phyloP scores from a whole-genome alignment of 2,888 invertebrate genomes.

The Sarcophaga caerulescens region DNA sequence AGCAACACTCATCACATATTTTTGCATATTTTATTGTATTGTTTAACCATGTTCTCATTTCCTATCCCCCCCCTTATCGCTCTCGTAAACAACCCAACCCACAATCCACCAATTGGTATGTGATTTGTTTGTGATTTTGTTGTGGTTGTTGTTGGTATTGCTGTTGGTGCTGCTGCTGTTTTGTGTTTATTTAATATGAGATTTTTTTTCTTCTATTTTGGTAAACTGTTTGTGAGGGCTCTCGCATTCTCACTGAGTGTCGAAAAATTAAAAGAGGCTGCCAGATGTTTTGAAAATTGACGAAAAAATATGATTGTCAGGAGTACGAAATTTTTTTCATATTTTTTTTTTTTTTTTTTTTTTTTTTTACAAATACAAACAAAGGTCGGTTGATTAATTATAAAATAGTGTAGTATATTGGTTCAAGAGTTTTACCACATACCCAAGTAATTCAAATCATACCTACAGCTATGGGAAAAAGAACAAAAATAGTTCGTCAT shows the following conservation, averaged over 20 bases:
- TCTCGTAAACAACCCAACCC: background rate
- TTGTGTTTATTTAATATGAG: background rate
- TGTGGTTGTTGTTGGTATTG: background rate
- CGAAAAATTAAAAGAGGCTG: background rate
- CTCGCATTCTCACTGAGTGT: conserved; percentile 4
- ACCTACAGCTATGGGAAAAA: too few relatives aligned
- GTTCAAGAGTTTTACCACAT: too few relatives aligned
- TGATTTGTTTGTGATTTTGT: conserved; percentile 60
- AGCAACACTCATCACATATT: conserved; percentile 54
- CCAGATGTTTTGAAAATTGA: background rate
- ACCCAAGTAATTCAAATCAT: too few relatives aligned
- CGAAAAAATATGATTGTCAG: too few relatives aligned
- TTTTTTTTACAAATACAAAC: too few relatives aligned
- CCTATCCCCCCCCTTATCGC: background rate
- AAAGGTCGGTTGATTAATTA: too few relatives aligned
- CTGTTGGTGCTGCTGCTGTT: background rate
- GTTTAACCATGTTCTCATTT: conserved; percentile 48
- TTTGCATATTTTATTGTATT: conserved; percentile 57
- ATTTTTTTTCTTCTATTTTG: conserved; percentile 24
- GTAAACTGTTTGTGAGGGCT: conserved; percentile 45
- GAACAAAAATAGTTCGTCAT: too few relatives aligned
- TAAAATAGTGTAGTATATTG: too few relatives aligned
- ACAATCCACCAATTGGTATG: conserved; percentile 44
- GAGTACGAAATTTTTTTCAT: too few relatives aligned
- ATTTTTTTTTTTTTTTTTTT: too few relatives aligned